Base-by-base conservation (phyloP, 2,113 vertebrate genomes). In the Blennius ocellaris region DNA sequence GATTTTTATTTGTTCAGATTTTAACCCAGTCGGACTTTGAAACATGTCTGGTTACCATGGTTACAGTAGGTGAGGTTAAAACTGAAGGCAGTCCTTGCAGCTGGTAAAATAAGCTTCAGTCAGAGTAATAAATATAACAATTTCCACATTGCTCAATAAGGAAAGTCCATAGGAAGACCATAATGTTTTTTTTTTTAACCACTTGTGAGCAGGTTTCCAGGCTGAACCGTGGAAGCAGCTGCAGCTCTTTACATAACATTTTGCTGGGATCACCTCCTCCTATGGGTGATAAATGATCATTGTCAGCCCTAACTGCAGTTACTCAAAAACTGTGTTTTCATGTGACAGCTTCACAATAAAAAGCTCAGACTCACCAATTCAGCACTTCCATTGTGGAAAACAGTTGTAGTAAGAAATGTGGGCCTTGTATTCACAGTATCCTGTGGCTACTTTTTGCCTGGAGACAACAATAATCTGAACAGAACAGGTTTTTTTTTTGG, bases 121-220 rank as follows among this genome's bases (percentile, higher is more conserved):
- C 21, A 2, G n/a, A n/a, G 2, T 30, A 30, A 30, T 30, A 30
- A 30, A 30, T 30, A 4, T 30, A 30, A 30, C 21, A 30, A 30
- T 30, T 30, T 30, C 21, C 21, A 30, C 21, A 30, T 30, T 30
- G 2, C 21, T 30, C 21, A 30, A 30, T 30, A 30, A 30, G 21
- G 21, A 30, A 30, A 30, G 38, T 36, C 47, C 30, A n/a, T n/a
- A n/a, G n/a, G n/a, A n/a, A n/a, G 9, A 30, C 67, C 2, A 17
- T 50, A 51, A 44, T 69, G 15, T 36, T 10, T 47, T 11, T n/a
- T 60, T 70, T 60, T 14, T 9, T n/a, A 12, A 48, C n/a, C 45
- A 11, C 2, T 7, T 11, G 45, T 10, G 48, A 61, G 21, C 40
- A 30, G 59, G 11, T 9, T 45, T 37, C 39, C 47, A 15, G 30